These are phyloP conservation scores for Anorthoa munda DNA, from an alignment of 2,888 invertebrate genomes.

Conservation along the genomic window DNA sequence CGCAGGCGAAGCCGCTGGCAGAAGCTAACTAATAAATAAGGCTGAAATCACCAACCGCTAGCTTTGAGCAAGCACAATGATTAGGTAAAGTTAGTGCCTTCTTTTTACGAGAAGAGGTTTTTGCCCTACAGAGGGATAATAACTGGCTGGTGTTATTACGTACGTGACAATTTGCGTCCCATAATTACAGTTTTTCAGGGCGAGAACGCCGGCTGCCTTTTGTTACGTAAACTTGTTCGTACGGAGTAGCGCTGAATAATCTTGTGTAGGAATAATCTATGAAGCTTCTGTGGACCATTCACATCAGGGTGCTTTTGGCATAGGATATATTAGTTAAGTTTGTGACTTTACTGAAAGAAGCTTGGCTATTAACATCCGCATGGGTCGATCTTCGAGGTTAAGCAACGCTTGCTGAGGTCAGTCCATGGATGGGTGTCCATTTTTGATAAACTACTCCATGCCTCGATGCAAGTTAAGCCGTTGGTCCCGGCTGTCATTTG, in stretches of 20 bases:
- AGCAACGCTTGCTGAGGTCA: too few relatives aligned
- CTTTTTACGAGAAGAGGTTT: neutral
- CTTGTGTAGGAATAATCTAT: slow-evolving; percentile 13
- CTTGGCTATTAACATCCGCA: too few relatives aligned
- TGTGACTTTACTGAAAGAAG: neutral
- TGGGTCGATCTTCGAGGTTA: too few relatives aligned
- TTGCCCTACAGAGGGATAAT: neutral
- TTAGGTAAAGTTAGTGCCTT: too few relatives aligned
- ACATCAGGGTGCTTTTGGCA: neutral
- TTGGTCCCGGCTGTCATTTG: too few relatives aligned
- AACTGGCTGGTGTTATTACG: neutral
- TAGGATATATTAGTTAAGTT: neutral
- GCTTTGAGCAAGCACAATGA: too few relatives aligned
- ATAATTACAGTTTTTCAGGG: slow-evolving; percentile 13
- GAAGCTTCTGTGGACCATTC: neutral
- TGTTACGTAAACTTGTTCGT: slow-evolving; percentile 25
- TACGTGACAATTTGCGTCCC: slow-evolving; percentile 23
- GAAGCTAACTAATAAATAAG: too few relatives aligned
- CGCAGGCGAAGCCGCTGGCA: too few relatives aligned
- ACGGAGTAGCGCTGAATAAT: neutral
- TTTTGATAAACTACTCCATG: too few relatives aligned
- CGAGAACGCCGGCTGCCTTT: neutral
- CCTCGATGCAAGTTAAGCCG: too few relatives aligned
- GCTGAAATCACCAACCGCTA: too few relatives aligned
- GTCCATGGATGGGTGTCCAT: too few relatives aligned